A percentile compares a stretch with the other conserved stretches of the same genome.
Conservation (phyloP, 35 echinoderm and acorn worm genomes). For the Apostichopus californicus region DNA sequence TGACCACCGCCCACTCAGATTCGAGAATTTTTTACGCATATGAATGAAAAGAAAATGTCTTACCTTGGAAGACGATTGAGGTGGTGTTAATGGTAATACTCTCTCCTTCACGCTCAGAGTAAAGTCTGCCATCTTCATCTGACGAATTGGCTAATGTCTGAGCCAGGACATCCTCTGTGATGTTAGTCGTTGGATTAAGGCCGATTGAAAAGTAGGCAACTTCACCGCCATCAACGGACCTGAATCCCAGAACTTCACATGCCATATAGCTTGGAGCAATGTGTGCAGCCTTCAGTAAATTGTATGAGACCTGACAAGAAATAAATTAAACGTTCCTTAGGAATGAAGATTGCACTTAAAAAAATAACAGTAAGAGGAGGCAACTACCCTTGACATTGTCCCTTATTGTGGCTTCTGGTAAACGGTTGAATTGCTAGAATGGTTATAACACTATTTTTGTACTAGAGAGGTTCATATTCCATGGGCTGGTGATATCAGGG, state of each 20-base stretch:
- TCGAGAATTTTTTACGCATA: no score
- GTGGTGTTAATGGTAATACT: conserved; percentile 16
- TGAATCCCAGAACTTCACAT: conserved; percentile 16
- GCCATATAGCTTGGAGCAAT: conserved; percentile 8
- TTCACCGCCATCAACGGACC: not conserved
- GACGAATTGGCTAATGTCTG: not conserved
- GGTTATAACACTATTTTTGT: no score
- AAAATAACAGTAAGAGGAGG: no score
- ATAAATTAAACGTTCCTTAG: no score
- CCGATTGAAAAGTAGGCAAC: not conserved
- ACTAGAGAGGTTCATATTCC: no score
- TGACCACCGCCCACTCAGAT: no score
- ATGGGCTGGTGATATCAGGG: no score
- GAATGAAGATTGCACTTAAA: no score
- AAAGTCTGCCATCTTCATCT: conserved; percentile 8
- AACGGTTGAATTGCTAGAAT: no score
- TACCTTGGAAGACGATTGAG: not conserved
- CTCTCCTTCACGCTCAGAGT: conserved; percentile 30
- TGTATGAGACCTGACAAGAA: not conserved
- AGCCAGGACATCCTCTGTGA: conserved; percentile 8
- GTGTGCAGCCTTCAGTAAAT: not conserved
- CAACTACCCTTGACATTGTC: no score
- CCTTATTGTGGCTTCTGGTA: no score
- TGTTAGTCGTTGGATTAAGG: conserved; percentile 11
- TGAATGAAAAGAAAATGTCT: not conserved